Base-by-base conservation (phyloP, 2,797 vertebrate genomes). In the Danio tinwini region DNA sequence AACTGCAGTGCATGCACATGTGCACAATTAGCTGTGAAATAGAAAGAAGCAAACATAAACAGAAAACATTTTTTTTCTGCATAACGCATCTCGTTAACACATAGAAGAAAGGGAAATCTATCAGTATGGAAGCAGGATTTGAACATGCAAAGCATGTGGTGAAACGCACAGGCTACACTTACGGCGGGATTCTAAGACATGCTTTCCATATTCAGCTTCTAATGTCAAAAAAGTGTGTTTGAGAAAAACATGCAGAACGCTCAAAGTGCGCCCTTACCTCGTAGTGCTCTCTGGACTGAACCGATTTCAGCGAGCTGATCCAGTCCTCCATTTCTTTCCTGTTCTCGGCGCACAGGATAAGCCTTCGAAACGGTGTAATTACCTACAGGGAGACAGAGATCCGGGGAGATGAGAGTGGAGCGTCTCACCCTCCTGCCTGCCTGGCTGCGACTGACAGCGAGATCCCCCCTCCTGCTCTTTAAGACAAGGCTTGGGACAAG, bases 251-350 rank as follows among this genome's bases (percentile, higher is more conserved):
- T 61, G 16, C 45, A 17, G 42, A 8, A 61, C 21, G 55, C 65
- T 53, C 47, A 63, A 79, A 12, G 19, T 56, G 29, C n/a, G 74
- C 17, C 16, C 93, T 93, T 96, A 99, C 97, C 96, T 99, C 98
- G 85, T 98, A 99, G 87, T 97, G 96, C 85, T 99, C 98, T 88
- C 97, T 94, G 86, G 96, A 98, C 89, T 97, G 96, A 82, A 97
- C 96, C 0, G 96, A 97, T 90, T 97, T 97, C 74, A 97, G 87
- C 8, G 95, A 96, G 88, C 94, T 96, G 91, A 97, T 97, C 96
- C 96, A 97, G 78, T 96, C 96, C 85, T 97, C 96, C 96, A 97
- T 97, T 86, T 97, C 96, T 88, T 97, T 97, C 82, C 96, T 93
- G 87, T 96, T 96, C 85, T 97, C 96, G 11, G 96, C 96, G 62